phyloP scores from a whole-genome alignment of 2,888 invertebrate genomes.

The Netelia inedita region DNA sequence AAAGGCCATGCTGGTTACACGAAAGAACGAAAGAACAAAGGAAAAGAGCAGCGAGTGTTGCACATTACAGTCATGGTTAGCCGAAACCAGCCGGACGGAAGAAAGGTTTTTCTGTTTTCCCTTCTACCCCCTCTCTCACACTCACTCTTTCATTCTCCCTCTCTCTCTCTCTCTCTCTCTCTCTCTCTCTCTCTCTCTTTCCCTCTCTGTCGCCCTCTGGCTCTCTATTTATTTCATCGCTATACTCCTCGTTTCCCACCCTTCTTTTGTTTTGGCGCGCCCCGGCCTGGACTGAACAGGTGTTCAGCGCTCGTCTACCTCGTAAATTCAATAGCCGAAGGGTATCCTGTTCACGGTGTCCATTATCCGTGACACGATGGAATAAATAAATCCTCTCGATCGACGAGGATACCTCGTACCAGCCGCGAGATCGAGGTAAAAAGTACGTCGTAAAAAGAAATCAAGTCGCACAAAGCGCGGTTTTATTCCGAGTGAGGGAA shows the following conservation, averaged over 20 bases:
- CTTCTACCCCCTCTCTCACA: too few relatives aligned
- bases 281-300: slow-evolving; percentile 36
- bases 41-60: slow-evolving; percentile 8
- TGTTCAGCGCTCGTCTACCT: slow-evolving; percentile 51
- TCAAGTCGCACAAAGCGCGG: neutral
- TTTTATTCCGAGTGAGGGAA: neutral
- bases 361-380: slow-evolving; percentile 45
- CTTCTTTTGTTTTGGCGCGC: neutral
- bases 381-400: slow-evolving; percentile 47
- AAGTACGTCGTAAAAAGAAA: slow-evolving; percentile 12
- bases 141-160: neutral
- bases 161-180: neutral
- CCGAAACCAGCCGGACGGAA: slow-evolving; percentile 16
- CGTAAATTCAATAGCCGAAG: slow-evolving; percentile 60
- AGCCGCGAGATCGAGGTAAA: neutral
- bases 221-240: neutral
- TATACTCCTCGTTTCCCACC: neutral
- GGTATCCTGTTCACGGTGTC: slow-evolving; percentile 38
- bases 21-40: slow-evolving; percentile 33
- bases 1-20: slow-evolving; percentile 22
- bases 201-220: neutral
- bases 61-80: slow-evolving; percentile 36
- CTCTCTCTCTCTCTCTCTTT: neutral
- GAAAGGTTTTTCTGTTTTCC: slow-evolving; percentile 9
- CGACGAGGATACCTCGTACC: slow-evolving; percentile 2